A percentile compares a stretch with the other conserved stretches of the same genome.
These are phyloP conservation scores for Ceratina australensis DNA, from an alignment of 1,140 invertebrate genomes.

Conservation along the genomic window DNA sequence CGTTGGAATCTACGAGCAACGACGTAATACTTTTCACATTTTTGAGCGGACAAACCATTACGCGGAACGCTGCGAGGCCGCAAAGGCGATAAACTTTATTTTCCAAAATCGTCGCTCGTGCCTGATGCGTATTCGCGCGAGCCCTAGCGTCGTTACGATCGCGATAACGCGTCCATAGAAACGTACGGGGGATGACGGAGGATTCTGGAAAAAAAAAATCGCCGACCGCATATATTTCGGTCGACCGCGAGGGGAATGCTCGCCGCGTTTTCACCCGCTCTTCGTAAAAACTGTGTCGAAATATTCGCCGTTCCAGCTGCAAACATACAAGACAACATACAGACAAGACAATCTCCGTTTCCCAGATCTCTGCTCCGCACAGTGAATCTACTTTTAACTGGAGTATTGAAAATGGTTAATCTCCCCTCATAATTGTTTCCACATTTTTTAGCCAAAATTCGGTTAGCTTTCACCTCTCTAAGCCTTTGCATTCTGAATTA, in stretches of 20 bases:
- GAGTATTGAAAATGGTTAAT: too few species aligned
- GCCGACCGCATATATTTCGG: conserved; percentile 52
- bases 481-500: too few species aligned
- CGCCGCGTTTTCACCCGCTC: conserved; percentile 7
- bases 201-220: conserved; percentile 44
- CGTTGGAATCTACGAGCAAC: conserved; percentile 59
- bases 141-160: conserved; percentile 54
- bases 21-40: conserved; percentile 61
- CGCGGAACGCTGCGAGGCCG: conserved; percentile 40
- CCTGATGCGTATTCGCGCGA: conserved; percentile 43
- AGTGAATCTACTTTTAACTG: too few species aligned
- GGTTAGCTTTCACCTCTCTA: too few species aligned
- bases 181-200: conserved; percentile 56
- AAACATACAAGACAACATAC: too few species aligned
- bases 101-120: conserved; percentile 59
- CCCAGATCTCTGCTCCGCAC: too few species aligned
- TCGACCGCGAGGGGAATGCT: conserved; percentile 11
- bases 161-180: conserved; percentile 63
- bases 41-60: conserved; percentile 57
- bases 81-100: conserved; percentile 66
- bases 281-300: conserved; percentile 47
- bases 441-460: too few species aligned
- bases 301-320: conserved; percentile 26
- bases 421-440: too few species aligned
- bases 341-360: too few species aligned